Percentiles rank a stretch among this genome's conserved stretches.
These are phyloP conservation scores for Agapornis canus DNA, from an alignment of 2,797 vertebrate genomes.

Conservation along the genomic window DNA sequence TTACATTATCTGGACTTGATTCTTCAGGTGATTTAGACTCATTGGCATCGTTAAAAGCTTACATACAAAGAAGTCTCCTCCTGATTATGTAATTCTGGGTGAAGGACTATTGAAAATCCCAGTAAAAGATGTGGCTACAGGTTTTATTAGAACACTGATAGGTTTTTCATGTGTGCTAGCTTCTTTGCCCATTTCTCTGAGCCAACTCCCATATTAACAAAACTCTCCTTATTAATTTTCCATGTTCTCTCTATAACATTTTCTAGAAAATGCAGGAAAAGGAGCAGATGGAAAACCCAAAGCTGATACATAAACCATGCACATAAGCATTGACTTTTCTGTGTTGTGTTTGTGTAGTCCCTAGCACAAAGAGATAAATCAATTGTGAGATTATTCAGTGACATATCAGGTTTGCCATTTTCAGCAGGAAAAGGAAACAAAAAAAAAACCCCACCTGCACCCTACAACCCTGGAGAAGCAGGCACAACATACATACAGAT, in stretches of 20 bases:
- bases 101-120: neutral
- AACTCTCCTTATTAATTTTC: conserved; percentile 11
- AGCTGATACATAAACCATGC: neutral
- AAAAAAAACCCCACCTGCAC: neutral
- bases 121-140: neutral
- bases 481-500: neutral
- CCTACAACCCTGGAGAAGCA: neutral
- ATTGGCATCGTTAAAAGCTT: neutral
- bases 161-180: neutral
- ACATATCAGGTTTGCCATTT: neutral
- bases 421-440: neutral
- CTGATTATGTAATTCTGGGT: neutral
- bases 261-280: conserved; percentile 1
- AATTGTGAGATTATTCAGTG: neutral
- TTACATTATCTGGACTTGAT: neutral
- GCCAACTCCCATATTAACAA: neutral
- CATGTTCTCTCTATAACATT: neutral
- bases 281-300: neutral
- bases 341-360: neutral
- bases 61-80: neutral
- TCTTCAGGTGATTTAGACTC: conserved; percentile 1
- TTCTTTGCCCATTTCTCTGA: neutral
- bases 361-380: neutral
- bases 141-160: conserved; percentile 32
- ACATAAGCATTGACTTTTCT: neutral